Base-by-base conservation (phyloP, 2,797 vertebrate genomes). In the Rhinoraja longicauda region DNA sequence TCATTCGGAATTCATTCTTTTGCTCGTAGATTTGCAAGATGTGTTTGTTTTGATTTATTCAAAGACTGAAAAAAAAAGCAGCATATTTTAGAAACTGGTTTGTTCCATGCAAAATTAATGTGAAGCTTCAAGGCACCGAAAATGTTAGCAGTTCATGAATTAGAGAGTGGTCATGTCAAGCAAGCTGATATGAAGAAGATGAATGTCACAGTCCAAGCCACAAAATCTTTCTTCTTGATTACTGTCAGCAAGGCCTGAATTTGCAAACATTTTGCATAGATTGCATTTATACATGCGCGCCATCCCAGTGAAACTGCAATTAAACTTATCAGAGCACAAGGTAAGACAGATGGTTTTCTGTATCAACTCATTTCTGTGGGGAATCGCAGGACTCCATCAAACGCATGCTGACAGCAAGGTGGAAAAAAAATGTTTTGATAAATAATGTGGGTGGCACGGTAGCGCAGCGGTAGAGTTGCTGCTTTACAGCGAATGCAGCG, bases 31-130 rank as follows among this genome's bases (percentile, higher is more conserved):
- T 53, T 36, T 45, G 67, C 29, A 39, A 45, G 70, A 72, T 53
- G 12, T 39, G n/a, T 75, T 92, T 92, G 70, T 75, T 92, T 92
- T 92, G 90, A 92, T 92, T 92, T 92, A 75, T 53, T 75, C 70
- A 75, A 92, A 75, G 90, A 17, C 36, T 32, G 10, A 19, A 79
- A 53, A 92, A 91, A 84, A 92, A 92, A 75, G 29, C 39, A 53
- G 24, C 39, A 12, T 75, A 75, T 92, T 53, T 75, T 73, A 75
- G 39, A 70, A 53, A 92, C 26, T 75, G 90, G 17, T 92, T 92
- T 92, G 72, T 75, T 29, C 21, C 26, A 75, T 73, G 67, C 39
- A 92, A 88, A 92, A 92, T 92, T 92, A 45, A 92, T 75, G 90
- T 3, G 19, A 15, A 12, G 90, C 90, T 75, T 75, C 90, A 92